Base-by-base conservation (phyloP, 2,888 invertebrate genomes). In the Leptopterna dolabrata region DNA sequence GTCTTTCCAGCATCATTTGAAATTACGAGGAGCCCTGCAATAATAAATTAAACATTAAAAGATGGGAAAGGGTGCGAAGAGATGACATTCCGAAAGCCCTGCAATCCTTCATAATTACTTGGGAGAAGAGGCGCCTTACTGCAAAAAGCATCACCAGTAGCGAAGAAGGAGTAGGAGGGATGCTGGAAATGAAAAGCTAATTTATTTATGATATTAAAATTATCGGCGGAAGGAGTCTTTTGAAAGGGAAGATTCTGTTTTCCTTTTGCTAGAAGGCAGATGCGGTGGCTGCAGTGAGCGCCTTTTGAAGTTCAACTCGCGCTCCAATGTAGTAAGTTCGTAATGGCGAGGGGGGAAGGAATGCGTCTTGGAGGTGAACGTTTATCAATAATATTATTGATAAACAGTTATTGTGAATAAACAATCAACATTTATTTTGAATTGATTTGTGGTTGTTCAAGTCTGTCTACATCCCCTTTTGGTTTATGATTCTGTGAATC, bases 121-220 rank as follows among this genome's bases (percentile, higher is more conserved):
- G 7, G 36, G 19, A 73, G 73, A 73, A 73, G n/a, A 41, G 30
- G 9, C 73, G 30, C 41, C 73, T 36, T 30, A 7, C 16, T 16
- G 19, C 29, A 29, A 19, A 73, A 36, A 36, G n/a, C 36, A 71
- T 36, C 73, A 41, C 27, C 73, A 36, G 24, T 16, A 13, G 30
- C 14, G 73, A 6, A 11, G 19, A 36, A 16, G 29, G 7, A n/a
- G n/a, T 1, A 2, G 4, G 73, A 13, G 55, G 55, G 29, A 36
- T 9, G 63, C 63, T 24, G 63, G 63, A 73, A 73, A 30, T 73
- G 73, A 73, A 73, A 73, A 73, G 73, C 73, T 73, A 73, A 73
- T 73, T 73, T 73, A 73, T 73, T 73, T 73, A 73, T 73, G 73
- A 41, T 41, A 73, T 73, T 73, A 73, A 73, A 73, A 73, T 73